These are phyloP conservation scores for Papilio helenus DNA, from an alignment of 1,140 invertebrate species.

Conservation along the genomic window DNA sequence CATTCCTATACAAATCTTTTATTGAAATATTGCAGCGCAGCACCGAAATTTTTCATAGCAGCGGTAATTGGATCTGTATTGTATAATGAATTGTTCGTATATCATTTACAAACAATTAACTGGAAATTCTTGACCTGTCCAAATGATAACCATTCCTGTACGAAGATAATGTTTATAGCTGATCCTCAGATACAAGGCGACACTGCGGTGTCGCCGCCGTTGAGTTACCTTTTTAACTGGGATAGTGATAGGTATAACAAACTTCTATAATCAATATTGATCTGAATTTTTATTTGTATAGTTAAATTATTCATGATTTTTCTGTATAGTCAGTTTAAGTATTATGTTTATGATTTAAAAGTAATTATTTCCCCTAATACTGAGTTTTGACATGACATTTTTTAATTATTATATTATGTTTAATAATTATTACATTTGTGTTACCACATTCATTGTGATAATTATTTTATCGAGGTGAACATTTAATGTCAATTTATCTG, in stretches of 20 bases:
- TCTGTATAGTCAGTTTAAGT: too few relatives aligned
- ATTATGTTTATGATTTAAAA: too few relatives aligned
- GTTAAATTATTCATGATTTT: not conserved
- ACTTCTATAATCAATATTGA: not conserved
- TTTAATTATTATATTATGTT: too few relatives aligned
- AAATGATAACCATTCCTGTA: slow-evolving; percentile 81
- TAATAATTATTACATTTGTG: too few relatives aligned
- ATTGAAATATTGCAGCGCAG: slow-evolving; percentile 56
- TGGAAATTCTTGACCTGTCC: slow-evolving; percentile 84
- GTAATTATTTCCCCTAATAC: too few relatives aligned
- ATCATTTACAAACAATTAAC: slow-evolving; percentile 81
- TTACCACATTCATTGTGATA: too few relatives aligned
- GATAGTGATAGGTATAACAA: slow-evolving; percentile 90
- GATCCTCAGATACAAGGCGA: slow-evolving; percentile 96
- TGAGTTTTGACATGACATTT: too few relatives aligned
- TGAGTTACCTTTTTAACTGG: slow-evolving; percentile 86
- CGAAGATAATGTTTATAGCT: slow-evolving; percentile 91
- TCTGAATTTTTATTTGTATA: not conserved
- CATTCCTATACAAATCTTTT: not conserved
- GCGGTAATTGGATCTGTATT: slow-evolving; percentile 64
- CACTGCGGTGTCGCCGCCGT: slow-evolving; percentile 85
- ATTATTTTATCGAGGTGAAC: too few relatives aligned
- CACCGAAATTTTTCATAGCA: slow-evolving; percentile 66
- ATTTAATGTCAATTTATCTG: too few relatives aligned
- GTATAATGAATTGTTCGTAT: slow-evolving; percentile 85